These are phyloP conservation scores for Carcinoscorpius rotundicauda DNA, from an alignment of 1,140 invertebrate genomes.

Conservation along the genomic window DNA sequence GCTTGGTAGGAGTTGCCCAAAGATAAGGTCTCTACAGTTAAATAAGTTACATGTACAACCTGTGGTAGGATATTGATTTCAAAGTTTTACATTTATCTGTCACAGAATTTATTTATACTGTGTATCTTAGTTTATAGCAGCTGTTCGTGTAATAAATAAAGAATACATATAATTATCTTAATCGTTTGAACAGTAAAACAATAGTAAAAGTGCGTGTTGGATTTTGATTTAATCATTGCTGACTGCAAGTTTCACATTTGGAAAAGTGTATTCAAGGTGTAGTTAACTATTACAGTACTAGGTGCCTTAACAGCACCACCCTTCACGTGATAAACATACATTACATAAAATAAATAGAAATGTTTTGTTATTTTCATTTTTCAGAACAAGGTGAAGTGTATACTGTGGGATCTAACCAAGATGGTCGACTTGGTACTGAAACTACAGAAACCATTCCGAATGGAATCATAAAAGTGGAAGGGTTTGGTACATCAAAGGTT, in stretches of 20 bases:
- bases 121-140: too few species aligned
- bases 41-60: not conserved
- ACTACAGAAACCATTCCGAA: slow-evolving; percentile 21
- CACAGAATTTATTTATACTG: too few species aligned
- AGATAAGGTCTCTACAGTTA: not conserved
- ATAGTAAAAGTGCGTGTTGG: too few species aligned
- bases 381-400: slow-evolving; percentile 9
- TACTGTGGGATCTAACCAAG: slow-evolving; percentile 13
- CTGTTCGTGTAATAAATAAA: too few species aligned
- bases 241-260: not conserved
- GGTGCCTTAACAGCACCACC: not conserved
- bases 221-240: too few species aligned
- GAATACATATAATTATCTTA: too few species aligned
- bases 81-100: not conserved
- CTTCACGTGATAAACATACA: not conserved
- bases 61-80: not conserved
- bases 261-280: not conserved
- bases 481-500: slow-evolving; percentile 22
- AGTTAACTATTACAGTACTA: not conserved
- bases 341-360: not conserved
- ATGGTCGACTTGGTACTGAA: slow-evolving; percentile 12
- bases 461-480: slow-evolving; percentile 24
- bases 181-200: too few species aligned
- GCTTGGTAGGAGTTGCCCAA: not conserved
- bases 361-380: slow-evolving; percentile 1